phyloP scores from a whole-genome alignment of 2,113 vertebrate species.

The Rhinolophus sinicus region DNA sequence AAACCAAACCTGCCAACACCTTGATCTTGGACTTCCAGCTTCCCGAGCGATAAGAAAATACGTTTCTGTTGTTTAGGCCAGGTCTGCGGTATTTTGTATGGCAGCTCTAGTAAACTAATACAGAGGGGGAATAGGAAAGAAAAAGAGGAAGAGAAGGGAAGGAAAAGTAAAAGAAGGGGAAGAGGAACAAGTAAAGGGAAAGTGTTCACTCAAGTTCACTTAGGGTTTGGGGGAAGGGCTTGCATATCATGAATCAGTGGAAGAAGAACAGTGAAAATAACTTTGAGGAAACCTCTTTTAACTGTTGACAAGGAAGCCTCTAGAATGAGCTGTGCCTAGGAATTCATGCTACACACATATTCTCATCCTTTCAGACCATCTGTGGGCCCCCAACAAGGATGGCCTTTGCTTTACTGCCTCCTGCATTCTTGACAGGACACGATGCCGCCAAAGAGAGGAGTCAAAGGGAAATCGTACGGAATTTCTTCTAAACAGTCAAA shows the following conservation, averaged over 20 bases:
- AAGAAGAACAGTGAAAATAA: neutral
- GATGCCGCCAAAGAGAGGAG: neutral
- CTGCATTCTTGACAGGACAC: neutral
- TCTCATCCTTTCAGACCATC: neutral
- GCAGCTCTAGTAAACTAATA: neutral
- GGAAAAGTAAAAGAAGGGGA: too few relatives aligned
- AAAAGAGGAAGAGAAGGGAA: neutral
- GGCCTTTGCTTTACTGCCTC: neutral
- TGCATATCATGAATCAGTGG: neutral
- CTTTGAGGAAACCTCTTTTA: neutral
- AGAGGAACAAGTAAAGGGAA: neutral
- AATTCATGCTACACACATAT: rapidly evolving
- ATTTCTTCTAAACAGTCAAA: neutral
- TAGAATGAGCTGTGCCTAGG: neutral
- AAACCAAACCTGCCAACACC: rapidly evolving
- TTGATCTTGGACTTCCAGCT: neutral
- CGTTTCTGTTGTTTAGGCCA: neutral
- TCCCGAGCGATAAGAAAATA: neutral
- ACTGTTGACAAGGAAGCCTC: neutral
- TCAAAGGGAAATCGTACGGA: neutral
- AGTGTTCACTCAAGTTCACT: rapidly evolving
- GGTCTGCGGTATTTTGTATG: neutral
- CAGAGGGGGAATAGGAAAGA: neutral
- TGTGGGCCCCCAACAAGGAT: neutral
- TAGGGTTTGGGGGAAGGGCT: neutral